Conservation (phyloP, 2,113 vertebrate species). For the Gobio gobio region DNA sequence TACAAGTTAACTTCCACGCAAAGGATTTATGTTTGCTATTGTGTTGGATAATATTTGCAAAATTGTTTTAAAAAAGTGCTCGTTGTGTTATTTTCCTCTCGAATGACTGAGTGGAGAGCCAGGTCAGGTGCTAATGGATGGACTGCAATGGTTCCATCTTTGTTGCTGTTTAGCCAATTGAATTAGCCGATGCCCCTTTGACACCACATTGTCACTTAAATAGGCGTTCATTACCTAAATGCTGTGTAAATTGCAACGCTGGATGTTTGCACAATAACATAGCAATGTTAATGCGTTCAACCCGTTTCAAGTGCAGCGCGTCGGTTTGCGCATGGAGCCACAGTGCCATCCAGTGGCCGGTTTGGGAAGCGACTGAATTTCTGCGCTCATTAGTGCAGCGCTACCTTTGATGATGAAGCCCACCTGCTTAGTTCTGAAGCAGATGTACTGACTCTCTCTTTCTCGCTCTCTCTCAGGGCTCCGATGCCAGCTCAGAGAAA, state of each 20-base stretch:
- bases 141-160: constrained; percentile 15
- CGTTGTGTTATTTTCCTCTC: not conserved
- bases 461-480: constrained; percentile 84
- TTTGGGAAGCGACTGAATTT: constrained; percentile 56
- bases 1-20: not conserved
- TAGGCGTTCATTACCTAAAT: constrained; percentile 60
- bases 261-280: constrained; percentile 58
- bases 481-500: constrained; percentile 95
- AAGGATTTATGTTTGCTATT: not conserved
- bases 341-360: constrained; percentile 87
- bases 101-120: constrained; percentile 9
- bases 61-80: not conserved
- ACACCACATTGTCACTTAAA: constrained; percentile 51
- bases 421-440: constrained; percentile 52
- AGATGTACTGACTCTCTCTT: constrained; percentile 66
- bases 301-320: constrained; percentile 15
- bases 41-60: not conserved
- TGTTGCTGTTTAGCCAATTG: constrained; percentile 1
- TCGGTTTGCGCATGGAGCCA: constrained; percentile 70
- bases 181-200: constrained; percentile 47
- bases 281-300: constrained; percentile 45
- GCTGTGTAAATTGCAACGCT: constrained; percentile 61
- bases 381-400: constrained; percentile 27
- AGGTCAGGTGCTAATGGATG: constrained; percentile 24
- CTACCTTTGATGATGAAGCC: constrained; percentile 58